These are phyloP conservation scores for Cuniculus paca DNA, from an alignment of 2,797 vertebrate species.

Conservation along the genomic window DNA sequence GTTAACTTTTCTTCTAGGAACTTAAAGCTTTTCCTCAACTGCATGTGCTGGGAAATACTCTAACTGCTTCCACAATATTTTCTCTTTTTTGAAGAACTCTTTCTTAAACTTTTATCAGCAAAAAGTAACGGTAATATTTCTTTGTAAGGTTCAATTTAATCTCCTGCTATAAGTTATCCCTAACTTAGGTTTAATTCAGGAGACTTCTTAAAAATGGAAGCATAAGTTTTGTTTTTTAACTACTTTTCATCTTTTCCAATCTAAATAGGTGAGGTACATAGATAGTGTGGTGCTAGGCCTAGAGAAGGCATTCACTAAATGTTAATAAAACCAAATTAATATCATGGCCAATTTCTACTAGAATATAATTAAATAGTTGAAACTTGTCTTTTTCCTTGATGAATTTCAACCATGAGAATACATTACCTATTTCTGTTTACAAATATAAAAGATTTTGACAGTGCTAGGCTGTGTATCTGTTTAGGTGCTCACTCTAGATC, in stretches of 20 bases:
- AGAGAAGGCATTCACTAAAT: neutral
- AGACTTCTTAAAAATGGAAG: conserved; percentile 39
- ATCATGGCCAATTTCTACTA: neutral
- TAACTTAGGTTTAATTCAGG: conserved; percentile 39
- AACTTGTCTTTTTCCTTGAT: neutral
- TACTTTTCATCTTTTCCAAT: conserved; percentile 32
- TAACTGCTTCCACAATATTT: neutral
- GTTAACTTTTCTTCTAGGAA: conserved; percentile 48
- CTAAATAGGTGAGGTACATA: neutral
- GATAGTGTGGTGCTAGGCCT: neutral
- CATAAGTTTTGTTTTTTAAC: neutral
- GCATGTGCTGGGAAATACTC: neutral
- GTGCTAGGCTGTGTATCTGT: neutral
- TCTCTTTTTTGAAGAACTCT: conserved; percentile 33
- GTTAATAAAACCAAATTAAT: conserved; percentile 43
- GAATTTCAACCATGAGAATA: conserved; percentile 33
- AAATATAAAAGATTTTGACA: neutral
- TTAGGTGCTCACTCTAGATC: neutral
- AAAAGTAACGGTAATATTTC: conserved; percentile 53
- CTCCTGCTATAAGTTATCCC: conserved; percentile 13
- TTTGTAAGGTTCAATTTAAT: conserved; percentile 28
- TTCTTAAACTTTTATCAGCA: conserved; percentile 11
- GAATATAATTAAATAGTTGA: neutral
- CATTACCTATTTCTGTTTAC: neutral
- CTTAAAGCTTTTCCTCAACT: conserved; percentile 10